Evolutionary conservation across 2,888 invertebrate genomes (phyloP), one percentile per base, ranked within the genome.

Genomic region (Carcina quercana): DNA sequence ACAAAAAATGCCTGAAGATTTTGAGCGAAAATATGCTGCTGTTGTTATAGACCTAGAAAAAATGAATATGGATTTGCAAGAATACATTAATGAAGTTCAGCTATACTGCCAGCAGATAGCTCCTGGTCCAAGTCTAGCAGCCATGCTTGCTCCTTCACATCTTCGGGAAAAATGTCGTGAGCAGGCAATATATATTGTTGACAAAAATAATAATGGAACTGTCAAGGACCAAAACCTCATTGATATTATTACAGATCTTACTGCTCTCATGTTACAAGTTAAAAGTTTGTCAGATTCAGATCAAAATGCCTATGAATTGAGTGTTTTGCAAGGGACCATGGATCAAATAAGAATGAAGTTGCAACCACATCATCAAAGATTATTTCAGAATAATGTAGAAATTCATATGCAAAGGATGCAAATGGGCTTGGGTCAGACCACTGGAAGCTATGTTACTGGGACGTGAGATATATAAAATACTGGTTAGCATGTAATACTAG

Each of bases 371-470:
- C 95, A 96, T 74, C 88, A 91, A 49, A 87, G 88, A 48, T 83
- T 90, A 25, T 95, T 95, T 73, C 92, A 96, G 71, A 94, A 93
- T 69, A 89, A 89, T 66, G 93, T 98, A 4, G 97, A 97, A 72
- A 91, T 95, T 44, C 96, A 96, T 55, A 91, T 97, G 87, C 93
- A 94, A 58, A 91, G 94, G 62, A 94, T 95, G 53, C 93, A 95
- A 70, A 88, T 91, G 69, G 93, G 93, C 14, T 73, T 91, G 37
- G 83, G 85, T 8, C 73, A 72, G 55, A 72, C 71, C 59, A 61
- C 69, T 35, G 53, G 73, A 19, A 71, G 59, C 48, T 66, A 57
- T 43, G 41, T 70, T 40, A 46, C 65, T 47, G 57, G 65, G 37
- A 55, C 56, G 50, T 68, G 59, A 48, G 13, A n/a, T n/a, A n/a